Percentiles rank a stretch among this genome's conserved stretches.
Conservation (phyloP, 2,797 vertebrate species). For the Gephyroberyx darwinii region DNA sequence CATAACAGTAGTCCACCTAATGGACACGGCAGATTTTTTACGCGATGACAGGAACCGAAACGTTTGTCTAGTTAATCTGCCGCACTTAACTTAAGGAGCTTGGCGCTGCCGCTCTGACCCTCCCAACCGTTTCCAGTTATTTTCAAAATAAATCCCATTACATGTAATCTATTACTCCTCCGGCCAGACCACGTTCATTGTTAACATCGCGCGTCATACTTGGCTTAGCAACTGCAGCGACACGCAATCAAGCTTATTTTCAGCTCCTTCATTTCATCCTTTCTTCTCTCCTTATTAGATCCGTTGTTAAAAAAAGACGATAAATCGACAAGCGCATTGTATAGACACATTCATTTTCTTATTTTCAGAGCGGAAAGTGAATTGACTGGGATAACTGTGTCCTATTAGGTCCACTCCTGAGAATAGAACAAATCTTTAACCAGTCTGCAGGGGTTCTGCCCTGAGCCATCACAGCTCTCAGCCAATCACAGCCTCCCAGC, state of each 20-base stretch:
- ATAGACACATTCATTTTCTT: not conserved
- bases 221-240: too few species aligned
- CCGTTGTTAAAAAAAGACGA: not conserved
- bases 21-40: slow-evolving; percentile 17
- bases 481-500: slow-evolving; percentile 19
- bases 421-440: slow-evolving; percentile 14
- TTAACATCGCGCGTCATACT: too few species aligned
- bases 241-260: too few species aligned
- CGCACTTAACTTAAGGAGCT: too few species aligned
- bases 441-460: slow-evolving; percentile 1
- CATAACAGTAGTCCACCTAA: slow-evolving; percentile 13
- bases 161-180: too few species aligned
- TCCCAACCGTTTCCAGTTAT: too few species aligned
- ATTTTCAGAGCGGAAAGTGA: not conserved
- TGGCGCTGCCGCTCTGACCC: too few species aligned
- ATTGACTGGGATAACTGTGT: not conserved
- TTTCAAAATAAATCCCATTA: too few species aligned
- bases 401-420: not conserved
- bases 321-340: not conserved
- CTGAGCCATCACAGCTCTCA: not conserved
- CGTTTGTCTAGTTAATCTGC: not conserved
- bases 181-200: too few species aligned
- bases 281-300: not conserved
- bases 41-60: slow-evolving; percentile 1
- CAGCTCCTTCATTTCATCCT: not conserved